A percentile compares a stretch with the other conserved stretches of the same genome.
These are phyloP conservation scores for Zeuzera pyrina DNA, from an alignment of 2,888 invertebrate species.

Conservation along the genomic window DNA sequence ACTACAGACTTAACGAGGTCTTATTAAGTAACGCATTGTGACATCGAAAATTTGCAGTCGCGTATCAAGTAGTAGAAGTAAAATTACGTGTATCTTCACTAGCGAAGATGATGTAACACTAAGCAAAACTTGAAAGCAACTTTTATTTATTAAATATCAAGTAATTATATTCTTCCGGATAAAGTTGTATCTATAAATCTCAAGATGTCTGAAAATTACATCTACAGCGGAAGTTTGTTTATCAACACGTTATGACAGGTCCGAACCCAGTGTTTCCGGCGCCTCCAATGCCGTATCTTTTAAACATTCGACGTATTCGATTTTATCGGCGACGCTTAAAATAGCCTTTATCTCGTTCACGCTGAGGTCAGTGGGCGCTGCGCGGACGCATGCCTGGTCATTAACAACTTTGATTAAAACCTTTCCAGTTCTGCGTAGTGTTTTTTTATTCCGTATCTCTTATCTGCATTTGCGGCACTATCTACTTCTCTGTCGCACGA, in stretches of 20 bases:
- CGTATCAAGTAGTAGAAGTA: neutral
- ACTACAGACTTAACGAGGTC: too few species aligned
- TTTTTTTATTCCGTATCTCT: conserved; percentile 29
- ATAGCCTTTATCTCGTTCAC: conserved; percentile 66
- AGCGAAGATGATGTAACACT: neutral
- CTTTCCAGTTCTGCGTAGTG: conserved; percentile 27
- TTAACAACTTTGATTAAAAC: conserved; percentile 50
- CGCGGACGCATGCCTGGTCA: conserved; percentile 46
- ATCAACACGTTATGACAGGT: conserved; percentile 31
- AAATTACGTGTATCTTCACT: neutral
- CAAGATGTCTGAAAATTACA: too few species aligned
- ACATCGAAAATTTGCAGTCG: conserved; percentile 1
- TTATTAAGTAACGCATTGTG: neutral
- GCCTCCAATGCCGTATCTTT: conserved; percentile 53
- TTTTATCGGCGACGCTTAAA: conserved; percentile 61
- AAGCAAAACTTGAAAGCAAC: too few species aligned
- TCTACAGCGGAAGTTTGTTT: conserved; percentile 20
- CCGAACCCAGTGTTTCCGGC: conserved; percentile 44
- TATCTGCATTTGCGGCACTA: conserved; percentile 22
- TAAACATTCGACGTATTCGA: conserved; percentile 55
- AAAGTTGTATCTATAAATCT: too few species aligned
- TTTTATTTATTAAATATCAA: too few species aligned
- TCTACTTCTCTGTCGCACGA: conserved; percentile 14
- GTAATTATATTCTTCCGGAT: too few species aligned
- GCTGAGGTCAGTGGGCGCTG: conserved; percentile 67